Evolutionary conservation across 2,888 invertebrate genomes (phyloP).

Genomic region (Aphidius colemani): DNA sequence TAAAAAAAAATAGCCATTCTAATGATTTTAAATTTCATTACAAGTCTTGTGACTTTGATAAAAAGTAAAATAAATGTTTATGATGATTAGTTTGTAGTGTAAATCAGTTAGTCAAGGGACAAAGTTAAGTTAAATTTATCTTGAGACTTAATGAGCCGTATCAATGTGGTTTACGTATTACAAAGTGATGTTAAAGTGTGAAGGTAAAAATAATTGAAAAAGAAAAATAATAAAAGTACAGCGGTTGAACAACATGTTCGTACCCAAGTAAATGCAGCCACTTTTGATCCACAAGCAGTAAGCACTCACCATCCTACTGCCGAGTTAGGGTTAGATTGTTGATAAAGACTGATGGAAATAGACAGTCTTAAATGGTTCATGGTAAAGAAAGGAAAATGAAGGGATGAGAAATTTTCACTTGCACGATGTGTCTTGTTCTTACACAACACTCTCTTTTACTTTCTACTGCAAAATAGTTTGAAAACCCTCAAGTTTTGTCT

Average conservation of each 20-base stretch:
- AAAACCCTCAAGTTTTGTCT: conserved; percentile 38
- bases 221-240: conserved; percentile 45
- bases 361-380: background rate
- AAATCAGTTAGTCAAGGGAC: too few relatives aligned
- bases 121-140: too few relatives aligned
- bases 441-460: conserved; percentile 14
- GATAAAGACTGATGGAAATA: conserved; percentile 13
- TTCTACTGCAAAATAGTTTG: conserved; percentile 25
- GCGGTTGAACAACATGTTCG: conserved; percentile 5
- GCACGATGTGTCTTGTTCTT: background rate
- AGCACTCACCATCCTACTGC: background rate
- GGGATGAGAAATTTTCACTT: conserved; percentile 15
- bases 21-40: too few relatives aligned
- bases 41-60: too few relatives aligned
- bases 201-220: conserved; percentile 34
- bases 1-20: too few relatives aligned
- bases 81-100: too few relatives aligned
- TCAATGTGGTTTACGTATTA: too few relatives aligned
- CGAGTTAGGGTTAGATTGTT: conserved; percentile 15
- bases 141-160: too few relatives aligned
- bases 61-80: too few relatives aligned
- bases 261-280: background rate
- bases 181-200: too few relatives aligned
- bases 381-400: background rate
- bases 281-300: conserved; percentile 9